Percentiles rank a stretch among this genome's conserved stretches.
Evolutionary conservation across 2,888 invertebrate species (phyloP).

Genomic region (Meteorus colon): DNA sequence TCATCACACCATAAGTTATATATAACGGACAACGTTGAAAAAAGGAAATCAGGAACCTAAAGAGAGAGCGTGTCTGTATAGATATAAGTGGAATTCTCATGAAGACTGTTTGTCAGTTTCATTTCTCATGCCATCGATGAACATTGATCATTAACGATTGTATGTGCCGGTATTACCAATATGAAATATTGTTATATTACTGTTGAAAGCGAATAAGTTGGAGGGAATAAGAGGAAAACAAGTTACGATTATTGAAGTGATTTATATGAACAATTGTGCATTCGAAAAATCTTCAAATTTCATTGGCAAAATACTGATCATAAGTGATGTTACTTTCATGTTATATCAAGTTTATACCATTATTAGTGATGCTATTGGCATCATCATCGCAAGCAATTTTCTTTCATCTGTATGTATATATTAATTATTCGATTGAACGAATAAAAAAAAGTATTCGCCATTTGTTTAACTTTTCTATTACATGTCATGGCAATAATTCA

Average conservation of each 20-base stretch:
- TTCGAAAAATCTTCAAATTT: background rate
- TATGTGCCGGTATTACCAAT: background rate
- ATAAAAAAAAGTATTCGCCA: too few species aligned
- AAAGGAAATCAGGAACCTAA: constrained; percentile 39
- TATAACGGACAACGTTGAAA: constrained; percentile 19
- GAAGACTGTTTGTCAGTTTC: constrained; percentile 62
- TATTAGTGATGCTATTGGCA: constrained; percentile 50
- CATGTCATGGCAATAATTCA: background rate
- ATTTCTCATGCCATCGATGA: constrained; percentile 58
- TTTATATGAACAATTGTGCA: too few species aligned
- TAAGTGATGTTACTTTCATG: constrained; percentile 21
- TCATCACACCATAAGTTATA: background rate
- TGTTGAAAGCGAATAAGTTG: too few species aligned
- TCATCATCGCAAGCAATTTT: constrained; percentile 57
- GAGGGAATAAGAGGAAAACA: too few species aligned
- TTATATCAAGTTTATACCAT: background rate
- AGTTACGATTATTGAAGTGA: too few species aligned
- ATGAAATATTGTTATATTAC: too few species aligned
- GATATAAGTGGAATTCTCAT: constrained; percentile 63
- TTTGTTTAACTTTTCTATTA: background rate
- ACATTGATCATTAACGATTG: constrained; percentile 49
- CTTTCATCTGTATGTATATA: constrained; percentile 59
- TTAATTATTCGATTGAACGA: background rate
- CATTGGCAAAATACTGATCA: background rate
- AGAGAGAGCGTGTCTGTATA: constrained; percentile 48